These are phyloP conservation scores for Merops nubicus DNA, from an alignment of 2,113 vertebrate species.

Conservation along the genomic window DNA sequence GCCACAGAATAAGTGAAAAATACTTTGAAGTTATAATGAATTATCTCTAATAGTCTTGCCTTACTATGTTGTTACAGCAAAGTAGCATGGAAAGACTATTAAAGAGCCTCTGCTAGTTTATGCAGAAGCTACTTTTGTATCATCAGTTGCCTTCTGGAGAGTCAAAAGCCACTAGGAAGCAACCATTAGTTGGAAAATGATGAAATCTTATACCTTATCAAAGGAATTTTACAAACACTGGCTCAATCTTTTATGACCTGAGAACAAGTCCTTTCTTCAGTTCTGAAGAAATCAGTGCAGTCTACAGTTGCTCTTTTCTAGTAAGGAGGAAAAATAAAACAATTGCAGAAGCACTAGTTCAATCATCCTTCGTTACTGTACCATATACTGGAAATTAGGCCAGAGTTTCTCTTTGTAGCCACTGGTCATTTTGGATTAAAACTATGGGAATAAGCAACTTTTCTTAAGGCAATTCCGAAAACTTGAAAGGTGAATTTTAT, in stretches of 20 bases:
- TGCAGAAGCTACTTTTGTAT: background rate
- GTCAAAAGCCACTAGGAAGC: background rate
- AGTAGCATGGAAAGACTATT: background rate
- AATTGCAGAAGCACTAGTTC: background rate
- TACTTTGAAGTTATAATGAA: background rate
- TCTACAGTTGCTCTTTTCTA: background rate
- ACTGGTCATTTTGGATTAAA: background rate
- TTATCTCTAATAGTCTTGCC: background rate
- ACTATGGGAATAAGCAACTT: background rate
- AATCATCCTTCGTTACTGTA: background rate
- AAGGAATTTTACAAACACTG: background rate
- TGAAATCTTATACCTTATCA: background rate
- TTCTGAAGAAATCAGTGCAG: background rate
- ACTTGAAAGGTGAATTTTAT: background rate
- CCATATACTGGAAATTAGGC: background rate
- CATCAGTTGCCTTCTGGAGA: background rate
- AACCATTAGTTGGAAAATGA: background rate
- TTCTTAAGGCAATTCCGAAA: background rate
- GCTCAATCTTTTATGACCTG: background rate
- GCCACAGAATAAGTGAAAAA: background rate
- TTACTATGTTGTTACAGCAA: background rate
- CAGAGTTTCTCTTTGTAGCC: background rate
- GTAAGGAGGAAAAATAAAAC: background rate
- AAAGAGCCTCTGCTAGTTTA: background rate
- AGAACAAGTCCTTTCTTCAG: background rate